Conservation (phyloP, 1,140 invertebrate species). For the Pinna nobilis region DNA sequence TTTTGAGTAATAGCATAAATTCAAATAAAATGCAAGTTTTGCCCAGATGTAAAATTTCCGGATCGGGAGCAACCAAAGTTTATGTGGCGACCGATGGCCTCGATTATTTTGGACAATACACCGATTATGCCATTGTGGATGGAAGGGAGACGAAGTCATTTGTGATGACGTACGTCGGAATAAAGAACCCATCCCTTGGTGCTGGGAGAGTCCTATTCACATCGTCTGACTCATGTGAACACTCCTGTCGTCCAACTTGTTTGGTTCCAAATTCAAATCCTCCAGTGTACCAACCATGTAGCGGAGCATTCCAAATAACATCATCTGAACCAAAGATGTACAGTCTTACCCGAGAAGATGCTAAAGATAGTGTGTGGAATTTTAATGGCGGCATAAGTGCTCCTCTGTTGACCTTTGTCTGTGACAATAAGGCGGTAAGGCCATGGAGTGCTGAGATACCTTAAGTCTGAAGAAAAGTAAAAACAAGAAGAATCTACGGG, state of each 20-base stretch:
- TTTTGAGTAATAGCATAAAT: too few relatives aligned
- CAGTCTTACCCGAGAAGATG: background rate
- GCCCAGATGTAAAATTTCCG: constrained; percentile 3
- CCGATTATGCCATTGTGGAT: constrained; percentile 23
- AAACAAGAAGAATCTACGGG: too few relatives aligned
- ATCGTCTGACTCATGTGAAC: constrained; percentile 20
- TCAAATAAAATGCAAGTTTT: background rate
- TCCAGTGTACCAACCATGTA: constrained; percentile 1
- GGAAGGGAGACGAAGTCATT: constrained; percentile 5
- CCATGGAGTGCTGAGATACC: background rate
- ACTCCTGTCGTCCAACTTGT: constrained; percentile 16
- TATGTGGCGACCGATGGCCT: constrained; percentile 25
- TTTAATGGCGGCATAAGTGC: background rate
- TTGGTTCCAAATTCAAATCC: background rate
- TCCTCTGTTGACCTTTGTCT: constrained; percentile 10
- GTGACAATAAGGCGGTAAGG: constrained; percentile 1
- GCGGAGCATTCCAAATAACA: constrained; percentile 17
- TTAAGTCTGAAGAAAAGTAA: too few relatives aligned
- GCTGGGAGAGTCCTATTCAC: constrained; percentile 16
- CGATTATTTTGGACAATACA: constrained; percentile 29
- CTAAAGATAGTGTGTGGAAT: background rate
- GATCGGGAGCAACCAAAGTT: constrained; percentile 17
- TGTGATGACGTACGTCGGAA: constrained; percentile 16
- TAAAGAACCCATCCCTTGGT: constrained; percentile 23
- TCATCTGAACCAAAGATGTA: constrained; percentile 22